A percentile compares a stretch with the other conserved stretches of the same genome.
These are phyloP conservation scores for Formica exsecta DNA, from an alignment of 1,140 invertebrate species.

Conservation along the genomic window DNA sequence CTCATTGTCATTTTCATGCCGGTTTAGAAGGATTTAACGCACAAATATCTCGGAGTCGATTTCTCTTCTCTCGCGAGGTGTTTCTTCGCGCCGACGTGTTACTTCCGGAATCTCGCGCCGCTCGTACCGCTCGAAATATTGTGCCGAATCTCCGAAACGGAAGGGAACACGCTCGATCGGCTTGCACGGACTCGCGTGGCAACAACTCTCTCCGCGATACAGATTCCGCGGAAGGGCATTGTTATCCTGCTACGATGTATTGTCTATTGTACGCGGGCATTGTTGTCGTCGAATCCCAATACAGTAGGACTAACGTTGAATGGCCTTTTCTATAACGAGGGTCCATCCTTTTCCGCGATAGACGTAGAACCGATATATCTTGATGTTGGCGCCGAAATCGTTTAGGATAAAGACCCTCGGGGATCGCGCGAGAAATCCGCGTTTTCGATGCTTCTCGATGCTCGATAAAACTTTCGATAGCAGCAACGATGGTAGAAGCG, in stretches of 20 bases:
- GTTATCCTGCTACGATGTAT: slow-evolving; percentile 46
- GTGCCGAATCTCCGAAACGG: slow-evolving; percentile 34
- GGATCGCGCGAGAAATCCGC: background rate
- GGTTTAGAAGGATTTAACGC: slow-evolving; percentile 37
- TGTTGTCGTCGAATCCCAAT: slow-evolving; percentile 43
- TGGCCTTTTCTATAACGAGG: slow-evolving; percentile 36
- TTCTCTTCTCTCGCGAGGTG: background rate
- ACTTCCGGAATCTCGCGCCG: slow-evolving; percentile 36
- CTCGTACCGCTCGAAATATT: slow-evolving; percentile 18
- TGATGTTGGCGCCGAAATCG: slow-evolving; percentile 14
- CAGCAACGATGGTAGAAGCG: background rate
- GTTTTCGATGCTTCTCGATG: background rate
- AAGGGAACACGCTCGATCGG: slow-evolving; percentile 44
- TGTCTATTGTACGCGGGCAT: slow-evolving; percentile 50
- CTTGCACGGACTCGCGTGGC: background rate
- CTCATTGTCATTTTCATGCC: slow-evolving; percentile 57
- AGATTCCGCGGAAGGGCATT: slow-evolving; percentile 57
- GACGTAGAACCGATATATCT: slow-evolving; percentile 23
- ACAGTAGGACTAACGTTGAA: slow-evolving; percentile 36
- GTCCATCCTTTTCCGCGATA: slow-evolving; percentile 21
- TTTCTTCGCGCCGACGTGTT: background rate
- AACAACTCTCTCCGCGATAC: slow-evolving; percentile 36
- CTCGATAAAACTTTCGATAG: slow-evolving; percentile 29
- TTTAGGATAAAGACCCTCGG: slow-evolving; percentile 15
- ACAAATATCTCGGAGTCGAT: slow-evolving; percentile 26